These are phyloP conservation scores for Sebastes trivittatus DNA, from an alignment of 2,797 vertebrate genomes.

Conservation along the genomic window DNA sequence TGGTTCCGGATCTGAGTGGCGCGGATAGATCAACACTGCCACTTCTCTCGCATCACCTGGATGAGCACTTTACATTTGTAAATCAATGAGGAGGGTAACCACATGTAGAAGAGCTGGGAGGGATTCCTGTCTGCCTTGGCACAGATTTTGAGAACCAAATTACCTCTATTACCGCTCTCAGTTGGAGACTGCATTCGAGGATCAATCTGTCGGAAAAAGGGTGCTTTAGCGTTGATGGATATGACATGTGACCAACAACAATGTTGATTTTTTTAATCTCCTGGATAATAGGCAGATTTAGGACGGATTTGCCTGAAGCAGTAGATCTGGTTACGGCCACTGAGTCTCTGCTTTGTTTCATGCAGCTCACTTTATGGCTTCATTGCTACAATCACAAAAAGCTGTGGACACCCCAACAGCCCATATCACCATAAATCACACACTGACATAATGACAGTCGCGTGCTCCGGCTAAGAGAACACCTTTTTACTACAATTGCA, in stretches of 20 bases:
- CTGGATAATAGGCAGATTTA: conserved; percentile 93
- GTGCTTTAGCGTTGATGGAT: conserved; percentile 95
- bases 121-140: conserved; percentile 85
- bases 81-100: conserved; percentile 92
- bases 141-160: conserved; percentile 72
- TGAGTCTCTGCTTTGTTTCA: conserved; percentile 93
- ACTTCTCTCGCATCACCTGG: conserved; percentile 90
- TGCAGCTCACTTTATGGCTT: conserved; percentile 96
- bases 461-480: conserved; percentile 80
- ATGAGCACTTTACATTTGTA: conserved; percentile 93
- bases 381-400: conserved; percentile 95
- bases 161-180: conserved; percentile 91
- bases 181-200: conserved; percentile 87
- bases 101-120: conserved; percentile 65
- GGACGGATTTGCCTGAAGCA: conserved; percentile 90
- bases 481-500: conserved; percentile 61
- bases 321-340: conserved; percentile 94
- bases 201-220: conserved; percentile 93
- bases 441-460: conserved; percentile 83
- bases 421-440: conserved; percentile 92
- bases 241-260: conserved; percentile 94
- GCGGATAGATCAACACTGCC: conserved; percentile 79
- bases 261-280: conserved; percentile 88
- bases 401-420: conserved; percentile 93
- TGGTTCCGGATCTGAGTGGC: conserved; percentile 82